Evolutionary conservation across 2,113 vertebrate genomes (phyloP), one percentile per base, ranked within the genome.

Genomic region (Sciurus niger): DNA sequence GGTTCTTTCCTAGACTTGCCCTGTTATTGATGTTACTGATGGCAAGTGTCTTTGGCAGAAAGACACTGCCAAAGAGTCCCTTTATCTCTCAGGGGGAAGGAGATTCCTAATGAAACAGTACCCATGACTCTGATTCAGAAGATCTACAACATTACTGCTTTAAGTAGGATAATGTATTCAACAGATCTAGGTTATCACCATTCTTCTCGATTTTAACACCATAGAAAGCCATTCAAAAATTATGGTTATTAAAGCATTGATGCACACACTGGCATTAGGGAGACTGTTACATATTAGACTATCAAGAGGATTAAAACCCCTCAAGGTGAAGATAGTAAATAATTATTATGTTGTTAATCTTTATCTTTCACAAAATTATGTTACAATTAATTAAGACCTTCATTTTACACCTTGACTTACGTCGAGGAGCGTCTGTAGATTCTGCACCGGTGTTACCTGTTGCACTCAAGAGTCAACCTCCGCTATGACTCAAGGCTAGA

Each of bases 231-330:
- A 2, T 58, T 48, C 73, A 67, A 43, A 76, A 73, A 63, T 8
- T 28, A 37, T 73, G 91, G 10, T 76, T 96, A 96, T 90, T 93
- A 96, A 98, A 88, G 70, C 11, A 94, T 6, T 90, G 73, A 92
- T 94, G 83, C 72, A 13, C 3, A 82, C 9, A 76, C 90, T 95
- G 92, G 58, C 82, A 30, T 37, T 32, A 63, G 46, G 24, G 87
- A 96, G 87, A 5, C 88, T 84, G 1, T 67, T 46, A 0, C 92
- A 76, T 90, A 93, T 91, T 94, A 94, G 78, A 22, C 84, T 58
- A 51, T 10, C 4, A 83, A 93, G 90, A 97, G 5, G 28, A 85
- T 68, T 84, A 92, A 97, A 97, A 84, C 20, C 9, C 53, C 70
- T 43, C 11, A 11, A 84, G 46, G 93, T 90, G 78, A 32, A 96